A percentile compares a stretch with the other conserved stretches of the same genome.
These are phyloP conservation scores for Nymphalis c-album DNA, from an alignment of 2,888 invertebrate species.

Conservation along the genomic window DNA sequence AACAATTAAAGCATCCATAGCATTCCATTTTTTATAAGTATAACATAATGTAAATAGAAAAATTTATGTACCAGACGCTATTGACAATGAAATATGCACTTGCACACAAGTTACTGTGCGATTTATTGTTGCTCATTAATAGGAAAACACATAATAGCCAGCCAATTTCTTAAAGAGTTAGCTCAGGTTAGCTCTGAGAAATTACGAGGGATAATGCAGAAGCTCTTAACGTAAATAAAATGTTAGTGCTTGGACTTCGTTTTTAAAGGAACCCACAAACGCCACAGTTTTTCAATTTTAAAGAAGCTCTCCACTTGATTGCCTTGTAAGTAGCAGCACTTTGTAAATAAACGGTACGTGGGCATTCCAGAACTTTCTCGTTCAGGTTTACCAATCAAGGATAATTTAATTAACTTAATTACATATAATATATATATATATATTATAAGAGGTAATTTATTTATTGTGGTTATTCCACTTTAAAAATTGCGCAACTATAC, in stretches of 20 bases:
- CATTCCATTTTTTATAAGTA: no score
- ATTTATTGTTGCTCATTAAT: background rate
- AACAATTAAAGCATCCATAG: no score
- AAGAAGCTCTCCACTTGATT: constrained; percentile 66
- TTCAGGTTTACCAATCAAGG: background rate
- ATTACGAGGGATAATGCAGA: constrained; percentile 51
- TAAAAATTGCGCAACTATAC: no score
- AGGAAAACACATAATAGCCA: constrained; percentile 9
- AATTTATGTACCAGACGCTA: no score
- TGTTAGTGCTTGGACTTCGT: constrained; percentile 50
- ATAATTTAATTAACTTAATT: background rate
- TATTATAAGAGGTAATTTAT: no score
- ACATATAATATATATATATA: no score
- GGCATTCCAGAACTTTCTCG: background rate
- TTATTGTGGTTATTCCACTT: no score
- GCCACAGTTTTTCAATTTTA: constrained; percentile 65
- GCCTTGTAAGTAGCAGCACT: constrained; percentile 41
- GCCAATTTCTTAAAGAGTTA: constrained; percentile 41
- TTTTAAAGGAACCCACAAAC: constrained; percentile 53
- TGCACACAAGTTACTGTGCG: no score
- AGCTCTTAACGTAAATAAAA: constrained; percentile 59
- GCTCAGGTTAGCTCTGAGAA: constrained; percentile 51
- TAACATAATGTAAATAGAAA: no score
- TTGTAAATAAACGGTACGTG: constrained; percentile 23
- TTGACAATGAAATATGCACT: background rate